Evolutionary conservation across 2,888 invertebrate genomes (phyloP).

Genomic region (Nebria salina): DNA sequence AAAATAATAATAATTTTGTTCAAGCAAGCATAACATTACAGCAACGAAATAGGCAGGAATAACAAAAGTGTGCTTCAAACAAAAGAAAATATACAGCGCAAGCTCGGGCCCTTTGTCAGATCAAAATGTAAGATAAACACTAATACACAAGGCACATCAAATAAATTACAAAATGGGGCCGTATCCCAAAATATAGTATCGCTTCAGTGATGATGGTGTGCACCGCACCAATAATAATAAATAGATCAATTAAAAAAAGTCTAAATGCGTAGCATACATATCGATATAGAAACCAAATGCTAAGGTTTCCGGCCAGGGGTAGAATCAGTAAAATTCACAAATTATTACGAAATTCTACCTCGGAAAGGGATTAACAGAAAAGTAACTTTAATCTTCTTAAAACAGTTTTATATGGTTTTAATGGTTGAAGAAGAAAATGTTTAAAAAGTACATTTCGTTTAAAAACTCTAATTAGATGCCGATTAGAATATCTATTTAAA

Average conservation of each 20-base stretch:
- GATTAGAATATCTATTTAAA: too few species aligned
- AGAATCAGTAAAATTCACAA: not conserved
- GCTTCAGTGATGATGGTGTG: not conserved
- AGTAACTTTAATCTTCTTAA: too few species aligned
- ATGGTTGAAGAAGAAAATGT: too few species aligned
- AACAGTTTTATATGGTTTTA: too few species aligned
- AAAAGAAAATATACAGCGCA: not conserved
- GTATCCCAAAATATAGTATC: not conserved
- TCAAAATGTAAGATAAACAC: slow-evolving; percentile 15
- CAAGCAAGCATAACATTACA: not conserved
- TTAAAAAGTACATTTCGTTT: too few species aligned
- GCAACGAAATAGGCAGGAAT: not conserved
- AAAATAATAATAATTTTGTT: not conserved
- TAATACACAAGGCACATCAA: not conserved
- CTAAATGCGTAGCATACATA: slow-evolving; percentile 16
- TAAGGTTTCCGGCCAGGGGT: slow-evolving; percentile 3
- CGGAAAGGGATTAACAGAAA: too few species aligned
- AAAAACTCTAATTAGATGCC: too few species aligned
- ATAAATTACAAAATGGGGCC: slow-evolving; percentile 9
- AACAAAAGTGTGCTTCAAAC: slow-evolving; percentile 2
- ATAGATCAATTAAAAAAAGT: slow-evolving; percentile 12
- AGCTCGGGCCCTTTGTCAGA: not conserved
- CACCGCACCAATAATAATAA: slow-evolving; percentile 11
- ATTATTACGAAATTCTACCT: too few species aligned
- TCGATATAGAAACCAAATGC: slow-evolving; percentile 16